Evolutionary conservation across 2,888 invertebrate genomes (phyloP).

Genomic region (Balanococcus diminutus): DNA sequence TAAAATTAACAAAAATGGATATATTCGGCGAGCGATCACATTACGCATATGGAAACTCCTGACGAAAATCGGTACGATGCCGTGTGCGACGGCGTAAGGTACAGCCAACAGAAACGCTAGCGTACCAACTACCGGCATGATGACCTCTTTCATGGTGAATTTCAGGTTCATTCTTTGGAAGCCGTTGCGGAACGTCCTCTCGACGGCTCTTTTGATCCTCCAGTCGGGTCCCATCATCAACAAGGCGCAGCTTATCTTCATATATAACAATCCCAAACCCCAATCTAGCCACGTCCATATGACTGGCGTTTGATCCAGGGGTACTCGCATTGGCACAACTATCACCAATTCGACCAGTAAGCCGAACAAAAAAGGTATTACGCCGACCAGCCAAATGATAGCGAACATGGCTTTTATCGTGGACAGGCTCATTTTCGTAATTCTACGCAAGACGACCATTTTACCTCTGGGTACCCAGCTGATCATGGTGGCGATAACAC

Average conservation of each 20-base stretch:
- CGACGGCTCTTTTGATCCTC: constrained; percentile 87
- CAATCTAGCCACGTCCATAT: constrained; percentile 94
- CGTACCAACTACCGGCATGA: constrained; percentile 85
- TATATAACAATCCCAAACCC: constrained; percentile 94
- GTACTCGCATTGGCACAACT: constrained; percentile 90
- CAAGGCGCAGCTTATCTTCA: constrained; percentile 94
- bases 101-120: constrained; percentile 88
- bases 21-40: constrained; percentile 81
- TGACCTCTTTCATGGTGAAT: constrained; percentile 64
- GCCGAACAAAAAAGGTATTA: constrained; percentile 91
- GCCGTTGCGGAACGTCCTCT: constrained; percentile 92
- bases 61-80: constrained; percentile 72
- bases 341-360: constrained; percentile 87
- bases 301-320: constrained; percentile 87
- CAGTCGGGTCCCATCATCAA: constrained; percentile 99
- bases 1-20: constrained; percentile 83
- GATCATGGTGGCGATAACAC: constrained; percentile 79
- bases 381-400: constrained; percentile 77
- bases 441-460: constrained; percentile 72
- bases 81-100: constrained; percentile 88
- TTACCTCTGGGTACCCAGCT: constrained; percentile 91
- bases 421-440: constrained; percentile 73
- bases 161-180: constrained; percentile 85
- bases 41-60: constrained; percentile 72
- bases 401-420: constrained; percentile 79